phyloP scores from a whole-genome alignment of 1,140 invertebrate species.

The Acromyrmex charruanus region DNA sequence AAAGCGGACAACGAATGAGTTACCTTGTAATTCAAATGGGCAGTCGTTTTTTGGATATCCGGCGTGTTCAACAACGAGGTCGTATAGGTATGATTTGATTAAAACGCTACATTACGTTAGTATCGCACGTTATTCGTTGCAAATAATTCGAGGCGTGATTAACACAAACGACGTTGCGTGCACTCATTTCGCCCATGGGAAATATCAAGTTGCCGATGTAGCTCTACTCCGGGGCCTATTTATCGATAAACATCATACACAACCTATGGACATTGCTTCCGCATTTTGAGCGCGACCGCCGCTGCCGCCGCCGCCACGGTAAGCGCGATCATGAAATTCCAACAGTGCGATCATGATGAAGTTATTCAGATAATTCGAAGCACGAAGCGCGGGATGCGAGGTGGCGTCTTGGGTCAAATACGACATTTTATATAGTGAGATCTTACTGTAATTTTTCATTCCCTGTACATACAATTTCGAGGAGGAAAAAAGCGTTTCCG shows the following conservation, averaged over 20 bases:
- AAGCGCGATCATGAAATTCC: constrained; percentile 55
- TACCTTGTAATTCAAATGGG: not conserved
- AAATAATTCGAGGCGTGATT: constrained; percentile 28
- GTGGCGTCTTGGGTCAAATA: constrained; percentile 13
- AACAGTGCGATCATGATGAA: constrained; percentile 51
- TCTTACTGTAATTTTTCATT: not conserved
- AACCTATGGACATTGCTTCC: constrained; percentile 41
- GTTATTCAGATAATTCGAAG: constrained; percentile 45
- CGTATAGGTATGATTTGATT: constrained; percentile 17
- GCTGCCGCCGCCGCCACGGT: constrained; percentile 6
- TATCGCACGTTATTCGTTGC: constrained; percentile 21
- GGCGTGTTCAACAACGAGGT: constrained; percentile 1
- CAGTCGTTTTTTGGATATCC: not conserved
- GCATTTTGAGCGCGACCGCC: constrained; percentile 54
- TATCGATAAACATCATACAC: constrained; percentile 32
- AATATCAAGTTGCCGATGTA: constrained; percentile 38
- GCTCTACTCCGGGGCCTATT: not conserved
- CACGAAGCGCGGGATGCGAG: not conserved
- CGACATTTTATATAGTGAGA: not conserved
- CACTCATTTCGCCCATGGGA: not conserved
- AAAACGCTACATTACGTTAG: constrained; percentile 16
- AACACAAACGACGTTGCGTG: constrained; percentile 9
- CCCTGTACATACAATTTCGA: not conserved
- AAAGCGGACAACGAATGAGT: not conserved
- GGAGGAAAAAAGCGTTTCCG: not conserved